These are phyloP conservation scores for Drosophila ustulata DNA, from an alignment of 2,888 invertebrate species.

Conservation along the genomic window DNA sequence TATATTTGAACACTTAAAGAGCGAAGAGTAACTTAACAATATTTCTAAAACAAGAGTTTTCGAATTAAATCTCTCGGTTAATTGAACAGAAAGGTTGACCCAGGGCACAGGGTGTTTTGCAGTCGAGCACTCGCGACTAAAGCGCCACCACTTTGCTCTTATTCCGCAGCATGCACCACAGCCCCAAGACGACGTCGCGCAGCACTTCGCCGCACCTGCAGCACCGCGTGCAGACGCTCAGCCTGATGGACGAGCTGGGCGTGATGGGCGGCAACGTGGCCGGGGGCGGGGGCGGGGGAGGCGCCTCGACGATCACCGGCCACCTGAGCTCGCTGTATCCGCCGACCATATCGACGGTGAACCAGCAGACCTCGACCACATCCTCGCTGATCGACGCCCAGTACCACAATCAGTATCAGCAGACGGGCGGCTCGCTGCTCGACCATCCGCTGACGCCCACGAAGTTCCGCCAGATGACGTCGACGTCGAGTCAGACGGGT, in stretches of 20 bases:
- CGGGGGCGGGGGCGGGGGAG: constrained; percentile 59
- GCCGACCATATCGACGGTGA: constrained; percentile 82
- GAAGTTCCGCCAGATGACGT: constrained; percentile 83
- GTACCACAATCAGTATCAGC: constrained; percentile 84
- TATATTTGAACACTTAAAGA: too few relatives aligned
- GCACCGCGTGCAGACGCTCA: constrained; percentile 84
- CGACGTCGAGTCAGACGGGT: constrained; percentile 84
- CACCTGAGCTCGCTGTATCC: constrained; percentile 82
- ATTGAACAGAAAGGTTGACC: too few relatives aligned
- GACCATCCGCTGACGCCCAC: constrained; percentile 85
- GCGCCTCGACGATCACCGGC: constrained; percentile 81
- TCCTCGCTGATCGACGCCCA: constrained; percentile 83
- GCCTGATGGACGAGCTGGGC: constrained; percentile 83
- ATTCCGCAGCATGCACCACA: constrained; percentile 83
- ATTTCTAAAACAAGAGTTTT: too few relatives aligned
- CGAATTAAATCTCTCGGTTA: too few relatives aligned
- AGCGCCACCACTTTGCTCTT: not conserved
- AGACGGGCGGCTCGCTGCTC: constrained; percentile 84
- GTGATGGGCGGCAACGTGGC: constrained; percentile 49
- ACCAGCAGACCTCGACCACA: constrained; percentile 84
- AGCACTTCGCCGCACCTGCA: constrained; percentile 85
- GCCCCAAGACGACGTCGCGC: constrained; percentile 85
- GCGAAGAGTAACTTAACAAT: too few relatives aligned
- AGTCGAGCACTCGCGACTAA: too few relatives aligned
- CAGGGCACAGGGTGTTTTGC: too few relatives aligned